Evolutionary conservation across 2,888 invertebrate genomes (phyloP).

Genomic region (Scaptomyza polygonia): DNA sequence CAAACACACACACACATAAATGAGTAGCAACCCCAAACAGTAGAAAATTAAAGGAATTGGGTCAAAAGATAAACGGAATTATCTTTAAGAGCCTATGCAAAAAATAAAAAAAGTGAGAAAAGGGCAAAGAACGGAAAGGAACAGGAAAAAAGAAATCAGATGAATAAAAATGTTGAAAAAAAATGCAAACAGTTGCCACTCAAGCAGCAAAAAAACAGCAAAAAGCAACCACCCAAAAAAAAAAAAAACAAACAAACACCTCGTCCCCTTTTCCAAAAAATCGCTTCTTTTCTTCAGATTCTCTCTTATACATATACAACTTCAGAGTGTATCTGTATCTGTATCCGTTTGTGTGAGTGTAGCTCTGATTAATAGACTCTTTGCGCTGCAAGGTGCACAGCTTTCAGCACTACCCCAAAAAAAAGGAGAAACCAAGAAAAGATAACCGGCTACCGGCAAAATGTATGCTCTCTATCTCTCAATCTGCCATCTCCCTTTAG

Average conservation of each 20-base stretch:
- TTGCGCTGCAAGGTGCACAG: conserved; percentile 69
- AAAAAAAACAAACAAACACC: conserved; percentile 7
- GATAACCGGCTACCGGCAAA: conserved; percentile 41
- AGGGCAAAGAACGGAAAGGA: conserved; percentile 8
- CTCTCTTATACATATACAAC: conserved; percentile 16
- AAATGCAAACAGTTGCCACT: conserved; percentile 79
- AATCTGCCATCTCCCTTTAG: conserved; percentile 1
- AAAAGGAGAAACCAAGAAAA: neutral
- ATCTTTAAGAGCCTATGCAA: conserved; percentile 76
- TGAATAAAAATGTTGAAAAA: conserved; percentile 40
- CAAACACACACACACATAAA: neutral
- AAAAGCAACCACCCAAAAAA: conserved; percentile 14
- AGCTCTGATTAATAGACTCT: conserved; percentile 65
- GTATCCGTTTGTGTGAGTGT: neutral
- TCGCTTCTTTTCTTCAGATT: neutral
- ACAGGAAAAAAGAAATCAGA: conserved; percentile 21
- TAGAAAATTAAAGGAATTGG: conserved; percentile 75
- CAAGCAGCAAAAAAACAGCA: conserved; percentile 33
- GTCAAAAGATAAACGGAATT: conserved; percentile 78
- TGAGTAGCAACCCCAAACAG: conserved; percentile 34
- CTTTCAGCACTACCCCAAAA: conserved; percentile 22
- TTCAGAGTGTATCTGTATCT: conserved; percentile 10
- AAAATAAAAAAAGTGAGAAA: conserved; percentile 34
- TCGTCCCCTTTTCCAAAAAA: neutral
- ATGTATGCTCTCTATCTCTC: conserved; percentile 12